Evolutionary conservation across 2,113 vertebrate genomes (phyloP).

Genomic region (Thomomys bottae): DNA sequence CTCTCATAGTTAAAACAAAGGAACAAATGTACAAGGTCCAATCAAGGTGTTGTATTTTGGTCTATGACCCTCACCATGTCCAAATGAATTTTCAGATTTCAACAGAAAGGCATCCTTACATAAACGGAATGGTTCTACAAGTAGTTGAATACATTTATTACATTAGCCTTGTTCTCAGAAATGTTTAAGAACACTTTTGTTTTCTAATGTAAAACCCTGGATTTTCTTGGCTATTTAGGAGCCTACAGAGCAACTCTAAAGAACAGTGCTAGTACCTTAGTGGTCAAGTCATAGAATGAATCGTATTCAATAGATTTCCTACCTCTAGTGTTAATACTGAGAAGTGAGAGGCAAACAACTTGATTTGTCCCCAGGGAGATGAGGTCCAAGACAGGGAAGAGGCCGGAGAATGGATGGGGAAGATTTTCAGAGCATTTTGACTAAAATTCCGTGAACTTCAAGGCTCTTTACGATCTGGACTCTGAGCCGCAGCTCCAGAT

Average conservation of each 20-base stretch:
- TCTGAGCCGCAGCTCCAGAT: not conserved
- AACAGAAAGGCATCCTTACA: conserved; percentile 20
- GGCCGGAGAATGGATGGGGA: not conserved
- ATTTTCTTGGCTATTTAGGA: not conserved
- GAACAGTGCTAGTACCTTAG: not conserved
- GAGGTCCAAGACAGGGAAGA: not conserved
- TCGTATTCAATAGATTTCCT: not conserved
- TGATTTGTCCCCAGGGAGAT: not conserved
- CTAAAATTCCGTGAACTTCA: not conserved
- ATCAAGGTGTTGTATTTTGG: not conserved
- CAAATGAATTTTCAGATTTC: conserved; percentile 5
- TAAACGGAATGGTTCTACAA: not conserved
- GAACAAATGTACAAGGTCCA: not conserved
- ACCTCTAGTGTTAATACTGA: not conserved
- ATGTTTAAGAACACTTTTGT: not conserved
- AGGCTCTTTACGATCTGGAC: not conserved
- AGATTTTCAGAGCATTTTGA: not conserved
- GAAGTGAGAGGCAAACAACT: not conserved
- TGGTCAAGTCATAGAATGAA: not conserved
- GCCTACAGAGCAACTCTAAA: not conserved
- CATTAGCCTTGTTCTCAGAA: not conserved
- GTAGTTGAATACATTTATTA: conserved; percentile 19
- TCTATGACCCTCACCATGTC: not conserved
- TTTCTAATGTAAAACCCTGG: not conserved
- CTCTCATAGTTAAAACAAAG: conserved; percentile 12